Conservation (phyloP, 2,113 vertebrate genomes). For the Clarias macrocephalus region DNA sequence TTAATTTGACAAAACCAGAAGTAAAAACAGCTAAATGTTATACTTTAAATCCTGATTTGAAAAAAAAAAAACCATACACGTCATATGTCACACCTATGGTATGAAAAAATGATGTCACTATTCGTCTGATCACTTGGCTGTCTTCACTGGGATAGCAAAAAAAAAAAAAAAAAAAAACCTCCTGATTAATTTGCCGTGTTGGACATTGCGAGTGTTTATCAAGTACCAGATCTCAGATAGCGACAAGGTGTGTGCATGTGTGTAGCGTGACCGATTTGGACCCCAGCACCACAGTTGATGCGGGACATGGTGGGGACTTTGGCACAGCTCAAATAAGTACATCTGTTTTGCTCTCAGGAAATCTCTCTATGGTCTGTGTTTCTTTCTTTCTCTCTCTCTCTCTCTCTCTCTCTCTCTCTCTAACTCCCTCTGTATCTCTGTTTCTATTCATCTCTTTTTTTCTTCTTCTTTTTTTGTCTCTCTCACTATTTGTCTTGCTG, state of each 20-base stretch:
- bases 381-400: not conserved
- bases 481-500: not conserved
- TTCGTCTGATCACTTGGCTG: not conserved
- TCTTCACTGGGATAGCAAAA: not conserved
- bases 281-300: constrained; percentile 3
- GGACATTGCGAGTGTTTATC: too few relatives aligned
- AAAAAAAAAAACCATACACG: too few relatives aligned
- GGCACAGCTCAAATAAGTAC: constrained; percentile 11
- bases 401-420: not conserved
- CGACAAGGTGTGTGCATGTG: not conserved
- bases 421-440: not conserved
- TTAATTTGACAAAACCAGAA: not conserved
- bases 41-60: too few relatives aligned
- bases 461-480: not conserved
- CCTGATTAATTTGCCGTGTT: not conserved
- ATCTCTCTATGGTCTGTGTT: not conserved
- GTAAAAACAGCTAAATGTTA: not conserved
- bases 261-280: constrained; percentile 5
- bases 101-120: not conserved
- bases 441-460: not conserved
- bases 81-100: not conserved
- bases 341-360: constrained; percentile 5
- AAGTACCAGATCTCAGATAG: not conserved
- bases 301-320: not conserved
- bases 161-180: not conserved